Percentiles rank a stretch among this genome's conserved stretches.
Evolutionary conservation across 2,797 vertebrate genomes (phyloP).

Genomic region (Phrynocephalus forsythii): DNA sequence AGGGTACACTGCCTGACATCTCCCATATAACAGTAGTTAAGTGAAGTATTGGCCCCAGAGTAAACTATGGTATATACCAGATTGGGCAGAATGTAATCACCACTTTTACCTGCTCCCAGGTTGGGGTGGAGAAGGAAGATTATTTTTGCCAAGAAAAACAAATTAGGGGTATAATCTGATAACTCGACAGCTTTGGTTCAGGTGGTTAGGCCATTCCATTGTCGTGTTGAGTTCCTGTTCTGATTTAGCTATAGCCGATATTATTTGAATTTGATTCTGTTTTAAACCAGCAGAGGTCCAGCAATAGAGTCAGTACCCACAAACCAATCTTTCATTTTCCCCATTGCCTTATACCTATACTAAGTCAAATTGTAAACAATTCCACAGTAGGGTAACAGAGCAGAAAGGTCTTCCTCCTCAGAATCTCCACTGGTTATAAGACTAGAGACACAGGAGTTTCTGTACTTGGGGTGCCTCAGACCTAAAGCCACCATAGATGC

Average conservation of each 20-base stretch:
- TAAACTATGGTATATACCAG: no score
- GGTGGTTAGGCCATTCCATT: no score
- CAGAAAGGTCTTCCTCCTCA: background rate
- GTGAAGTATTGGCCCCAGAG: background rate
- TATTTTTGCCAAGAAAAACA: background rate
- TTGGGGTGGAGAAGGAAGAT: no score
- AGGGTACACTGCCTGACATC: background rate
- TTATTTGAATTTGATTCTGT: background rate
- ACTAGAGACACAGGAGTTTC: background rate
- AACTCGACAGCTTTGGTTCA: no score
- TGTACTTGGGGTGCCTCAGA: background rate
- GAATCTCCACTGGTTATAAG: background rate
- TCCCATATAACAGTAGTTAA: no score
- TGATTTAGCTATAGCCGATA: background rate
- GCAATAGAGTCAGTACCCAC: background rate
- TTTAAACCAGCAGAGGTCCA: no score
- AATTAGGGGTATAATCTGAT: background rate
- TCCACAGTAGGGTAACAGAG: background rate
- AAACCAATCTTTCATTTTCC: background rate
- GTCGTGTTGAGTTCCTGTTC: background rate
- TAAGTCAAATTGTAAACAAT: background rate
- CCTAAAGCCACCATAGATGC: background rate
- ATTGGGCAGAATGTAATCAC: no score
- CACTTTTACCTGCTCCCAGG: no score
- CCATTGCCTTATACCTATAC: background rate